Percentiles rank a stretch among this genome's conserved stretches.
Conservation (phyloP, 2,113 vertebrate species). For the Phalacrocorax aristotelis region DNA sequence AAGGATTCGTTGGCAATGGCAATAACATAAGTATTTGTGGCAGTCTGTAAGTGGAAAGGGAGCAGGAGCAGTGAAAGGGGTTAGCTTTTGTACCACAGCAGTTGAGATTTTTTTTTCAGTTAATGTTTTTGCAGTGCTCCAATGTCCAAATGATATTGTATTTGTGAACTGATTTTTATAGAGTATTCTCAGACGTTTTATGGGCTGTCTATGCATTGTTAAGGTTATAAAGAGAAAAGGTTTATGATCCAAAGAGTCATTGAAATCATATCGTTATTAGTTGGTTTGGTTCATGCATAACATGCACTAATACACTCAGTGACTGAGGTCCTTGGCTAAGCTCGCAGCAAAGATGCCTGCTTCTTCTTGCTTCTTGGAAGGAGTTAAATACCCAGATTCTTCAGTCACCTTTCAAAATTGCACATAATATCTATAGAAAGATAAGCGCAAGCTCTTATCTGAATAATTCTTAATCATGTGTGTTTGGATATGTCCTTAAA, state of each 20-base stretch:
- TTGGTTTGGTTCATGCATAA: neutral
- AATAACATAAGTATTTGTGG: conserved; percentile 74
- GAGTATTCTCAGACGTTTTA: neutral
- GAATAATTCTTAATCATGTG: neutral
- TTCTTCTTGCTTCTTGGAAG: neutral
- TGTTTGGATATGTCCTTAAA: too few relatives aligned
- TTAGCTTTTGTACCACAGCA: neutral
- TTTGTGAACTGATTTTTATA: neutral
- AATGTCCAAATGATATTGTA: neutral
- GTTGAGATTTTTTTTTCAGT: neutral
- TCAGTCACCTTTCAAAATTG: neutral
- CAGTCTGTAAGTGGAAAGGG: neutral
- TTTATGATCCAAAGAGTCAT: neutral
- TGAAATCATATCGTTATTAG: neutral
- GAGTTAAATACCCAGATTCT: neutral
- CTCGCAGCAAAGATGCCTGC: neutral
- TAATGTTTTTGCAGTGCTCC: neutral
- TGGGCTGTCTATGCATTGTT: neutral
- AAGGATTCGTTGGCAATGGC: conserved; percentile 67
- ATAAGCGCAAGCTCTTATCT: neutral
- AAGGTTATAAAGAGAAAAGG: neutral
- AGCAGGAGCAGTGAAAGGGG: neutral
- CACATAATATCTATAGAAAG: accelerated
- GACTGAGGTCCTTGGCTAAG: neutral
- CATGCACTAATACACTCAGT: neutral